Percentiles rank a stretch among this genome's conserved stretches.
These are phyloP conservation scores for Danio aesculapii DNA, from an alignment of 2,797 vertebrate genomes.

Conservation along the genomic window DNA sequence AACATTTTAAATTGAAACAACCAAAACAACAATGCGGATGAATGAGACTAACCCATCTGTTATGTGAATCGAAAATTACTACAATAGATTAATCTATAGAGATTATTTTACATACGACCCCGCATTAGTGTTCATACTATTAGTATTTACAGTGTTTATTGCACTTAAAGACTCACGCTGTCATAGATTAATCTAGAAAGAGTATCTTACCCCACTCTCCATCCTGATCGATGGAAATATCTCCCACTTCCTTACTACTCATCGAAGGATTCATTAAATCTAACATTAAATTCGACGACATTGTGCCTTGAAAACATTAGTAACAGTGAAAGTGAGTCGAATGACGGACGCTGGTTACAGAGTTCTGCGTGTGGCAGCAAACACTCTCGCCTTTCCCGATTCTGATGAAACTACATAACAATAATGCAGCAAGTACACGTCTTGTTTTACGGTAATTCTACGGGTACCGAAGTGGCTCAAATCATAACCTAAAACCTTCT, in stretches of 20 bases:
- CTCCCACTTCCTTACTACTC: slow-evolving; percentile 66
- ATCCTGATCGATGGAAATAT: slow-evolving; percentile 75
- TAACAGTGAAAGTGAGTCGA: slow-evolving; percentile 21
- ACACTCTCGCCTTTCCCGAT: slow-evolving; percentile 25
- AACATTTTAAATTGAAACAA: neutral
- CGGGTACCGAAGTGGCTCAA: slow-evolving; percentile 68
- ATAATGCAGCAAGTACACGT: slow-evolving; percentile 75
- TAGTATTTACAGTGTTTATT: too few species aligned
- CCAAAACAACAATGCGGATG: neutral
- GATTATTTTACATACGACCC: neutral
- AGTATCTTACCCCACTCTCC: slow-evolving; percentile 78
- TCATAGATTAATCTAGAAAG: neutral
- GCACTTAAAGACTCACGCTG: neutral
- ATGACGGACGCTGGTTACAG: neutral
- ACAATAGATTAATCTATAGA: neutral
- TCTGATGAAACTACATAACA: slow-evolving; percentile 50
- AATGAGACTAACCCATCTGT: neutral
- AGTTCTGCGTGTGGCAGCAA: slow-evolving; percentile 15
- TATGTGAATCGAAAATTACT: neutral
- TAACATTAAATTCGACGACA: slow-evolving; percentile 72
- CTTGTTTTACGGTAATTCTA: slow-evolving; percentile 65
- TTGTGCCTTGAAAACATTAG: slow-evolving; percentile 74
- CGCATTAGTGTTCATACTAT: too few species aligned
- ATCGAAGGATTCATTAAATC: slow-evolving; percentile 66
- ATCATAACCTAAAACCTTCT: neutral